Base-by-base conservation (phyloP, 1,140 invertebrate genomes). In the Pseudachorutes palmiensis region DNA sequence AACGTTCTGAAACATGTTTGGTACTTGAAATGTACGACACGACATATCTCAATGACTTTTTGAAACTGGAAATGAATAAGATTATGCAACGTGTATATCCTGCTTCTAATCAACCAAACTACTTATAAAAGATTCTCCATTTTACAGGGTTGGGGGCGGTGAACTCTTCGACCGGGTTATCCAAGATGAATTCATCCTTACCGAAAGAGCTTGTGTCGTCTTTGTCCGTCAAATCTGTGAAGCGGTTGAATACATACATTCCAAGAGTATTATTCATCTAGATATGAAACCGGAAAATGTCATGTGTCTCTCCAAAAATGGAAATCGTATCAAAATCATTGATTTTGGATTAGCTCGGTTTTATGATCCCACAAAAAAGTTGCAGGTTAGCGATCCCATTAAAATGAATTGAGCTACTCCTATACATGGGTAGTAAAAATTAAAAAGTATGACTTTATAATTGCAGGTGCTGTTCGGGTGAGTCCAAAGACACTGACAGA, bases 201-300 rank as follows among this genome's bases (percentile, higher is more conserved):
- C 95, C 0, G 97, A 99, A 77, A 87, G 91, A 66, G 90, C 92
- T 1, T 97, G 94, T 77, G 88, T 92, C 0, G 89, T 97, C 63
- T 98, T 98, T 76, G 92, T 98, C 83, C 82, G 94, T 31, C 96
- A 99, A 81, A 97, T 98, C 72, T 97, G 93, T 77, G 93, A 98
- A 77, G 96, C 94, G 19, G 88, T 98, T 65, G 89, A 91, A 72
- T 98, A 96, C 76, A 95, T 98, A 76, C 97, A 99, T 76, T 85
- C 87, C 24, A 89, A 96, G 76, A 90, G 90, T 75, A 94, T 98
- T 70, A 79, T 98, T 30, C 94, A 98, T 83, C 82, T 98, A 19
- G 95, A 98, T 78, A 86, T 98, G 82, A 98, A 99, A 89, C 96
- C 96, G 16, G 96, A 99, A 80, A 99, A 98, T 77, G 96, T 98